Evolutionary conservation across 1,140 invertebrate species (phyloP).

Genomic region (Neodiprion fabricii): DNA sequence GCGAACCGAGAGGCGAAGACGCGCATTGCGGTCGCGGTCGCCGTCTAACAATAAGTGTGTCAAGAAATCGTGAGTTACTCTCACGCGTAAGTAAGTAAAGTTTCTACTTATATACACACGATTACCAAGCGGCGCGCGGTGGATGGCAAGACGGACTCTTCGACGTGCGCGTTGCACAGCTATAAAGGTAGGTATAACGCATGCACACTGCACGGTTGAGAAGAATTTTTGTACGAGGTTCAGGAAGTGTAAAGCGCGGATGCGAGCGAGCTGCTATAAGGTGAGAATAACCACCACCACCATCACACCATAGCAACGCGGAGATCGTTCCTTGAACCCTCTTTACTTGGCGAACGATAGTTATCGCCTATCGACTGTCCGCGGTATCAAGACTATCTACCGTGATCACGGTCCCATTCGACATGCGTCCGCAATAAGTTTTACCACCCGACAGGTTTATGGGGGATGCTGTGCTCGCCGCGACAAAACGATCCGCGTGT

Average conservation of each 20-base stretch:
- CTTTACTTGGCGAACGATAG: background rate
- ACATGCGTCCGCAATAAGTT: background rate
- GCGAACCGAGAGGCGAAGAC: background rate
- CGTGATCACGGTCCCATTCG: background rate
- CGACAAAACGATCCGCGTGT: constrained; percentile 4
- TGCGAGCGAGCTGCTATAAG: background rate
- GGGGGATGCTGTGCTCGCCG: background rate
- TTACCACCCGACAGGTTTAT: background rate
- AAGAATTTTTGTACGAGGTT: too few species aligned
- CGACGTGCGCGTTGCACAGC: constrained; percentile 21
- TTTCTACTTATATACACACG: too few species aligned
- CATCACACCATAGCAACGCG: background rate
- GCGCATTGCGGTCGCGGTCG: background rate
- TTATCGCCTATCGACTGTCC: constrained; percentile 6
- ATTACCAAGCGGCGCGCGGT: background rate
- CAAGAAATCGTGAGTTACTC: constrained; percentile 2
- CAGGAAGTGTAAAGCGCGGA: background rate
- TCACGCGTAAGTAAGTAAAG: background rate
- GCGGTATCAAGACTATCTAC: background rate
- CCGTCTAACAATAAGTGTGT: background rate
- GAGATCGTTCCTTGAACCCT: background rate
- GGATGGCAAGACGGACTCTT: background rate
- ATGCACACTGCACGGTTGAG: too few species aligned
- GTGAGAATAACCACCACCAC: background rate
- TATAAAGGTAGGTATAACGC: constrained; percentile 6